Base-by-base conservation (phyloP, 2,888 invertebrate species). In the Morpho helenor region DNA sequence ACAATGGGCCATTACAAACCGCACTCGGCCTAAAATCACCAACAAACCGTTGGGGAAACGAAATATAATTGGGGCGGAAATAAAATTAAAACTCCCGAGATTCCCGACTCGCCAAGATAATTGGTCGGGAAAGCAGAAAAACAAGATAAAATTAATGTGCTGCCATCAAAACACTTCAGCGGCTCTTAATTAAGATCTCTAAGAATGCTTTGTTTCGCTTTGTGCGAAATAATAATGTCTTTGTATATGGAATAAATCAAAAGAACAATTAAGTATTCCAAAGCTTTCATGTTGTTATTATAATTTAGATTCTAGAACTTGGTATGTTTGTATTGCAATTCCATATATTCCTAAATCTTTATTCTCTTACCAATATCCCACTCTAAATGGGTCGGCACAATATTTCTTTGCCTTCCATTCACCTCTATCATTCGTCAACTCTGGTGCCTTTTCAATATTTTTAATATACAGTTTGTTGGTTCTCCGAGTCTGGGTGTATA, bases 81-180 rank as follows among this genome's bases (percentile, higher is more conserved):
- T 72, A 71, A 79, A 80, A 81, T 83, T 79, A 82, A 82, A 83
- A 79, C 75, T 74, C 72, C 66, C 62, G 74, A 75, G 72, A 77
- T 74, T 72, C 69, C 69, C 72, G 67, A 42, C 54, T 54, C 50
- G 61, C 74, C 67, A 61, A 74, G 79, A 84, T 84, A 84, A 85
- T 84, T 84, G 82, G 77, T 80, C 74, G 77, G 72, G 75, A 77
- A 79, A 76, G 77, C 76, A 79, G 78, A 82, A 84, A 84, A 85
- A 83, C 82, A 82, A 79, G 82, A 81, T 80, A 74, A 78, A 82
- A 84, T 86, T 80, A 84, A 85, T 84, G 81, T 79, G 80, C 76
- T 74, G 76, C 81, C 83, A 77, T 80, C 80, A 83, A 79, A 84
- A 86, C 79, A 84, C 80, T 82, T 81, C 79, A 80, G 74, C 77